Percentiles rank a stretch among this genome's conserved stretches.
Evolutionary conservation across 2,888 invertebrate genomes (phyloP).

Genomic region (Agriopis leucophaearia): DNA sequence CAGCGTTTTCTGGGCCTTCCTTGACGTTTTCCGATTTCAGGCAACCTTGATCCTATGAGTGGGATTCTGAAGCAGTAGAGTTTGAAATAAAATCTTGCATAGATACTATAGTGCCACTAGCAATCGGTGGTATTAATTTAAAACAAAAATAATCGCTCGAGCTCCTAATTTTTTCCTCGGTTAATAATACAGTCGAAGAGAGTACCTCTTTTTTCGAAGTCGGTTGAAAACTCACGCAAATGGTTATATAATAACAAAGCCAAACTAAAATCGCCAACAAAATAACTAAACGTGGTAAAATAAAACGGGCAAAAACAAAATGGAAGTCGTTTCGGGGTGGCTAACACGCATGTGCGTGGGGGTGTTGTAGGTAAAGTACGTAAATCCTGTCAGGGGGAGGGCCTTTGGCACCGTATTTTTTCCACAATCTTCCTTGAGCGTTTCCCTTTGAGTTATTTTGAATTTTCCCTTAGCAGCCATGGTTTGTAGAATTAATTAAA

Average conservation of each 20-base stretch:
- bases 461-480: slow-evolving; percentile 50
- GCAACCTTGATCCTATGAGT: no score
- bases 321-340: slow-evolving; percentile 75
- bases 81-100: no score
- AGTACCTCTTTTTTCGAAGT: neutral
- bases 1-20: no score
- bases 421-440: slow-evolving; percentile 62
- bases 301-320: slow-evolving; percentile 76
- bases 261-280: slow-evolving; percentile 49
- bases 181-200: no score
- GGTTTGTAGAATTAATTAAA: slow-evolving; percentile 76
- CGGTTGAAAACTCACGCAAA: neutral
- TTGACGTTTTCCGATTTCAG: no score
- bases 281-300: slow-evolving; percentile 41
- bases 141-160: no score
- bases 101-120: no score
- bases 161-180: no score
- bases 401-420: slow-evolving; percentile 63
- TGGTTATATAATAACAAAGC: slow-evolving; percentile 9
- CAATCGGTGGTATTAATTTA: no score
- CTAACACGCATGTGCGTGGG: slow-evolving; percentile 81
- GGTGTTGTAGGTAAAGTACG: slow-evolving; percentile 39
- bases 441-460: slow-evolving; percentile 54
- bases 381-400: slow-evolving; percentile 52
- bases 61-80: no score